Base-by-base conservation (phyloP, 2,888 invertebrate species). In the Apamea sordens region DNA sequence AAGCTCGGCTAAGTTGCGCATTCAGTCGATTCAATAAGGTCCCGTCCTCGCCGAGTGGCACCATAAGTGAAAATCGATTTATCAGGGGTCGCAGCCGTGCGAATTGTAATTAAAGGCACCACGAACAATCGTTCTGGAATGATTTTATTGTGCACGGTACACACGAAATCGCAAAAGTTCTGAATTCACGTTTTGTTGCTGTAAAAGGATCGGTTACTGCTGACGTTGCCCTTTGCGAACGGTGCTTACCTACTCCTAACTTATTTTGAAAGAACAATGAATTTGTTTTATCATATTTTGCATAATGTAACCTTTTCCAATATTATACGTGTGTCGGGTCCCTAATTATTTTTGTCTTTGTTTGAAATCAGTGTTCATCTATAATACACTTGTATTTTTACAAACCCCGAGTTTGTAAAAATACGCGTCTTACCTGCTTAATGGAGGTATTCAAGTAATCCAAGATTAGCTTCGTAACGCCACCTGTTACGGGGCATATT, bases 11-110 rank as follows among this genome's bases (percentile, higher is more conserved):
- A 67, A 83, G 71, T 76, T 85, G 75, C 77, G 77, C 82, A 86
- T 82, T 82, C 82, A 75, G 74, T 82, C 64, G 56, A 82, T 76
- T 76, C 73, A 86, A 81, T 83, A 81, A 78, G 84, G 73, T 77
- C 63, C 79, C 76, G 80, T 88, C 79, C 76, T 82, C 78, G 87
- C 85, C 87, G 86, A 90, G 89, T 88, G 88, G 88, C 86, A 87
- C 88, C 90, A 89, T 90, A 91, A 92, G 91, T 90, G 92, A 90
- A 92, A 92, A 93, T 93, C 93, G 91, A 93, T 93, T 90, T 80
- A 86, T 89, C 89, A 88, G 83, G 80, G 79, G 67, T 70, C 73
- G 79, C 70, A 71, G 68, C 77, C 74, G 74, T 88, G 80, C 76
- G 86, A 81, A 85, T 88, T 82, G 82, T 88, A 89, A 92, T 91